These are phyloP conservation scores for Chiloscyllium punctatum DNA, from an alignment of 2,797 vertebrate genomes.

Conservation along the genomic window DNA sequence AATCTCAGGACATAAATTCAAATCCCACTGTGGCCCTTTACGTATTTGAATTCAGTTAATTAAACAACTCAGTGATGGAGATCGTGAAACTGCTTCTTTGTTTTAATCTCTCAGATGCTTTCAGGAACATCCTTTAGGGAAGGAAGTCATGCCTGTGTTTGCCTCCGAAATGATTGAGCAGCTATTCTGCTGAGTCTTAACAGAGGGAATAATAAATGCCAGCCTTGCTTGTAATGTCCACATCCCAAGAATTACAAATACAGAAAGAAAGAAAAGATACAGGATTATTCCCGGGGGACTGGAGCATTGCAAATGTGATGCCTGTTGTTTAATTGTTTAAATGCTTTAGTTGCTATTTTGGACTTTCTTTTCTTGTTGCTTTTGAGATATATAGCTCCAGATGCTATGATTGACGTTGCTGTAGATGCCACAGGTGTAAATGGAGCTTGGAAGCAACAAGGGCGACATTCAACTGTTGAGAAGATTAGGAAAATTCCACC, in stretches of 20 bases:
- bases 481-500: neutral
- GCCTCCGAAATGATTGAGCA: neutral
- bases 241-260: neutral
- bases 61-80: neutral
- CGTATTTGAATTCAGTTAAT: neutral
- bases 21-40: neutral
- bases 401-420: slow-evolving; percentile 75
- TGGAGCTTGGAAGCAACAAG: slow-evolving; percentile 59
- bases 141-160: neutral
- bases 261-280: neutral
- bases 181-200: neutral
- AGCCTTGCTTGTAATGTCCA: neutral
- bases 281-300: too few relatives aligned
- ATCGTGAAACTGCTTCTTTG: neutral
- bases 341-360: slow-evolving; percentile 73
- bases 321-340: too few relatives aligned
- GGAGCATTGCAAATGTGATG: too few relatives aligned
- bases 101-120: neutral
- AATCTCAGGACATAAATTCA: neutral
- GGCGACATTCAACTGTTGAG: slow-evolving; percentile 29
- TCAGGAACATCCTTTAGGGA: neutral
- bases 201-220: neutral
- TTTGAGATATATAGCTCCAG: slow-evolving; percentile 79
- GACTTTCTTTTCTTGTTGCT: slow-evolving; percentile 79
- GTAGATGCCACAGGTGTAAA: slow-evolving; percentile 74